Evolutionary conservation across 2,113 vertebrate genomes (phyloP).

Genomic region (Platycercus adscitus): DNA sequence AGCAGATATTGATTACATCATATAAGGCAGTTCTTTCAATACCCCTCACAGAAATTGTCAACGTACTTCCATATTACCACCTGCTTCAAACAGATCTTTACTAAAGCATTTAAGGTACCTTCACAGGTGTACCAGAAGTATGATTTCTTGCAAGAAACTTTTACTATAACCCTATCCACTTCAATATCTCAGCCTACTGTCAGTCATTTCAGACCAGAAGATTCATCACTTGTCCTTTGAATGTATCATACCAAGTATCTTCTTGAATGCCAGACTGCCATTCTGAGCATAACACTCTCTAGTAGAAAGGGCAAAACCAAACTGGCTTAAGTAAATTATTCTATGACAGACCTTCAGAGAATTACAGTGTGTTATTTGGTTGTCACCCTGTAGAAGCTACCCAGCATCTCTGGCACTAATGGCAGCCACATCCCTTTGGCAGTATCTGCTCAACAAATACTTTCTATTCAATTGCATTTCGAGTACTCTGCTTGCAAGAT

Average conservation of each 20-base stretch:
- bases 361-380: not conserved
- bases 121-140: not conserved
- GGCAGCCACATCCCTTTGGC: not conserved
- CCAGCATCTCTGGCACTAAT: not conserved
- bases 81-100: not conserved
- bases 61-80: not conserved
- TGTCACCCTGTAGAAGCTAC: not conserved
- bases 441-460: not conserved
- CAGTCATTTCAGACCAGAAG: not conserved
- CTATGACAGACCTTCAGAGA: not conserved
- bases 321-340: not conserved
- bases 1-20: not conserved
- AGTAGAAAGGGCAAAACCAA: not conserved
- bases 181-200: not conserved
- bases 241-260: not conserved
- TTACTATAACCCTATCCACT: not conserved
- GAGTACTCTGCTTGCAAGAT: not conserved
- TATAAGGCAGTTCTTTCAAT: not conserved
- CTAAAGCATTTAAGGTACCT: not conserved
- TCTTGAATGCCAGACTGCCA: not conserved
- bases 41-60: not conserved
- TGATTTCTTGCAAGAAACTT: not conserved
- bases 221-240: not conserved
- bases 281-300: not conserved
- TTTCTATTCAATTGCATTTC: not conserved